These are phyloP conservation scores for Pogonophryne albipinna DNA, from an alignment of 2,797 vertebrate genomes.

Conservation along the genomic window DNA sequence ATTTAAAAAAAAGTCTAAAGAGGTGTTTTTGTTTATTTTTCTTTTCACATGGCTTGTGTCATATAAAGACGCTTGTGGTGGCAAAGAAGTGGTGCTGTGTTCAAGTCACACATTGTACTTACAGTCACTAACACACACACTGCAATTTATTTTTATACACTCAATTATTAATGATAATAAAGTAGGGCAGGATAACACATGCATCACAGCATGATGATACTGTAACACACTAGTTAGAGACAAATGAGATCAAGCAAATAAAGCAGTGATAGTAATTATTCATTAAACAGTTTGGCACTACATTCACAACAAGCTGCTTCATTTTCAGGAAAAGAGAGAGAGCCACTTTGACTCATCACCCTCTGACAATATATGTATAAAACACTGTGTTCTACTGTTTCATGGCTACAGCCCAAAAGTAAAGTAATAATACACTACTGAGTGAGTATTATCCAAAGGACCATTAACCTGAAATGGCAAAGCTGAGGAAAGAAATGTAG, in stretches of 20 bases:
- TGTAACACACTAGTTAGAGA: constrained; percentile 17
- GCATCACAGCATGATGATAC: constrained; percentile 15
- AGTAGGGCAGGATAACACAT: constrained; percentile 11
- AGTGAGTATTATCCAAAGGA: constrained; percentile 38
- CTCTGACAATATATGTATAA: too few species aligned
- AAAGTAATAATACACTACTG: constrained; percentile 20
- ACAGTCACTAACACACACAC: constrained; percentile 13
- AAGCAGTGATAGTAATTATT: constrained; percentile 35
- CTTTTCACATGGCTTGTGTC: constrained; percentile 43
- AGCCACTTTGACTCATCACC: too few species aligned
- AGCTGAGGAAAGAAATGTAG: constrained; percentile 19
- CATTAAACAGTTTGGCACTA: constrained; percentile 44
- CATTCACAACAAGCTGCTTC: constrained; percentile 13
- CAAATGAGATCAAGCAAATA: constrained; percentile 45
- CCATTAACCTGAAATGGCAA: constrained; percentile 30
- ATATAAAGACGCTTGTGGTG: constrained; percentile 41
- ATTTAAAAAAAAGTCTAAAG: constrained; percentile 19
- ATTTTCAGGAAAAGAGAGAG: constrained; percentile 14
- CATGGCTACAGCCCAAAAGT: constrained; percentile 27
- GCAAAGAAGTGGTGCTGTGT: constrained; percentile 9
- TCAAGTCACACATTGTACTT: neutral
- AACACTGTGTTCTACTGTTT: constrained; percentile 29
- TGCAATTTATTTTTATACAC: constrained; percentile 11
- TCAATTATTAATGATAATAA: constrained; percentile 23
- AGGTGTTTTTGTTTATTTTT: constrained; percentile 29